Base-by-base conservation (phyloP, 2,888 invertebrate species). In the Eristalis tenax region DNA sequence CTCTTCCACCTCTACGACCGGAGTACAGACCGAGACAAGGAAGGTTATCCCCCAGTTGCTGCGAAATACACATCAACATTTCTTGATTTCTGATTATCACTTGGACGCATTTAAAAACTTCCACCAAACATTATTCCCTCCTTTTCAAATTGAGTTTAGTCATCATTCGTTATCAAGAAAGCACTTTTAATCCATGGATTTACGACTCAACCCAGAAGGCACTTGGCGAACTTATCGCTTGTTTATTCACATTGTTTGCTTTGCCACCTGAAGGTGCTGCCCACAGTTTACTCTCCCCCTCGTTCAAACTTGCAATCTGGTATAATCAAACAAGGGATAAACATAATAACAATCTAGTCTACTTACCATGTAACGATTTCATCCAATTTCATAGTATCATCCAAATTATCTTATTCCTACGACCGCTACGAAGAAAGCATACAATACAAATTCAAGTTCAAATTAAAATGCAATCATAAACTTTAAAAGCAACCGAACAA, bases 321-420 rank as follows among this genome's bases (percentile, higher is more conserved):
- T 8, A 50, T 38, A 38, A n/a, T 8, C 18, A 50, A 18, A 18
- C 50, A 50, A 50, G n/a, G 2, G 15, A 43, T 43, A 43, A 43
- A 15, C 18, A 32, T 23, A 64, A 66, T 35, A 65, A 59, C 32
- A 56, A 50, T 61, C 23, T 38, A 22, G 43, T n/a, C 5, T 35
- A 89, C 90, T 91, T 89, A 93, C 93, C 93, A 93, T 90, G 90
- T 90, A 89, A 93, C 93, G 90, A 93, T 91, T 91, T 93, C 93
- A 93, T 93, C 93, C 90, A 93, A 92, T 92, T 91, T 92, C 93
- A 93, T 93, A 92, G 89, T 93, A 91, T 89, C 89, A 85, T 89
- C 86, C 80, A 90, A 89, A 88, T 83, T 80, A 83, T 75, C 61
- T 43, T 56, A 75, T 70, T 78, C 22, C 43, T 63, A 57, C 56